These are phyloP conservation scores for Drosophila kurseongensis DNA, from an alignment of 1,140 invertebrate genomes.

Conservation along the genomic window DNA sequence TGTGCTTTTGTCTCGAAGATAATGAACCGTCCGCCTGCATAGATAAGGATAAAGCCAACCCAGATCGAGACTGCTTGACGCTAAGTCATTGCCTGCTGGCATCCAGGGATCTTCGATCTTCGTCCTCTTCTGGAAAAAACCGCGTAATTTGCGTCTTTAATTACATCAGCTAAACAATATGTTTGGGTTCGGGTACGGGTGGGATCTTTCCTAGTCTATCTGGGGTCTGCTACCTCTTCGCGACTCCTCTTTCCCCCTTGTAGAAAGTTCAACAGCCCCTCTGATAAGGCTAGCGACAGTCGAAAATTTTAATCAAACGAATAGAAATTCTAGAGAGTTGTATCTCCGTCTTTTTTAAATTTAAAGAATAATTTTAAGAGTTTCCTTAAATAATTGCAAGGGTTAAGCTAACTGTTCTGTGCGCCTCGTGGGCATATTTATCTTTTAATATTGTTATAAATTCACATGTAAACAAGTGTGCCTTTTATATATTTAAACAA, in stretches of 20 bases:
- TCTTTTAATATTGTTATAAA: too few species aligned
- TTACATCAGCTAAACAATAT: slow-evolving; percentile 36
- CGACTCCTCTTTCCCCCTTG: background rate
- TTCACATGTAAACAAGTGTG: too few species aligned
- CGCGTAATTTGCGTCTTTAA: slow-evolving; percentile 24
- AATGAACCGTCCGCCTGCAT: slow-evolving; percentile 2
- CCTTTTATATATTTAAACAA: too few species aligned
- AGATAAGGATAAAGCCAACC: slow-evolving; percentile 28
- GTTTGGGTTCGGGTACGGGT: slow-evolving; percentile 1
- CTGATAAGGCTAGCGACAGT: slow-evolving; percentile 42
- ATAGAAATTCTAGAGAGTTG: background rate
- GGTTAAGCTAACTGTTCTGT: too few species aligned
- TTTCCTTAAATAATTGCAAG: too few species aligned
- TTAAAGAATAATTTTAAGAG: too few species aligned
- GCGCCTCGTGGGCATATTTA: too few species aligned
- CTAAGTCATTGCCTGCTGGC: slow-evolving; percentile 34
- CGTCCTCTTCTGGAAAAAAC: slow-evolving; percentile 12
- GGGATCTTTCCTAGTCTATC: slow-evolving; percentile 7
- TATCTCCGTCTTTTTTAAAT: background rate
- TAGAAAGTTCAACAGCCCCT: slow-evolving; percentile 41
- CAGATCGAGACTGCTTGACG: slow-evolving; percentile 51
- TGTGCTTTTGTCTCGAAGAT: slow-evolving; percentile 16
- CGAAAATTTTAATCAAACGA: slow-evolving; percentile 7
- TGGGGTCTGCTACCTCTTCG: slow-evolving; percentile 7
- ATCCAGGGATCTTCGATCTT: slow-evolving; percentile 27